Evolutionary conservation across 2,888 invertebrate genomes (phyloP).

Genomic region (Ormia ochracea): DNA sequence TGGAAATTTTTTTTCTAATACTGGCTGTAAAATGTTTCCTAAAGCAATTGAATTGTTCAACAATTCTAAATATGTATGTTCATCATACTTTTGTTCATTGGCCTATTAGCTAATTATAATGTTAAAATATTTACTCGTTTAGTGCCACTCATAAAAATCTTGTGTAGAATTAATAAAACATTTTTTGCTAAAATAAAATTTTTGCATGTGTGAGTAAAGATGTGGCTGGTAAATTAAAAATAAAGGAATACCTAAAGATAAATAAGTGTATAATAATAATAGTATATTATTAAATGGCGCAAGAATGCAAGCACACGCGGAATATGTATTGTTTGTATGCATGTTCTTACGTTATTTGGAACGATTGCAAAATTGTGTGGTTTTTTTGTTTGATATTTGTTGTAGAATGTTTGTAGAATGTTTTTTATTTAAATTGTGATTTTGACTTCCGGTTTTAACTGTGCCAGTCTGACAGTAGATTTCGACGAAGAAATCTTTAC

Average conservation of each 20-base stretch:
- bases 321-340: neutral
- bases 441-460: neutral
- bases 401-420: slow-evolving; percentile 32
- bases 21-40: too few relatives aligned
- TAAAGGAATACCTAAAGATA: slow-evolving; percentile 15
- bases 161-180: neutral
- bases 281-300: too few relatives aligned
- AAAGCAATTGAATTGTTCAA: too few relatives aligned
- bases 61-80: too few relatives aligned
- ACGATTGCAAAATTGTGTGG: slow-evolving; percentile 36
- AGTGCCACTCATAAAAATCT: neutral
- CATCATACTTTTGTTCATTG: neutral
- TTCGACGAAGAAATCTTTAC: slow-evolving; percentile 11
- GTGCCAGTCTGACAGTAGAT: neutral
- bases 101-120: neutral
- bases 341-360: slow-evolving; percentile 31
- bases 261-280: too few relatives aligned
- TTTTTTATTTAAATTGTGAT: neutral
- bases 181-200: too few relatives aligned
- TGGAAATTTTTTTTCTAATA: too few relatives aligned
- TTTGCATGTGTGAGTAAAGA: neutral
- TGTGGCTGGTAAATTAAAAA: neutral
- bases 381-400: slow-evolving; percentile 6
- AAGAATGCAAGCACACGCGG: too few relatives aligned
- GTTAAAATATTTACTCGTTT: neutral